Conservation (phyloP, 2,113 vertebrate genomes). For the Odocoileus virginianus region DNA sequence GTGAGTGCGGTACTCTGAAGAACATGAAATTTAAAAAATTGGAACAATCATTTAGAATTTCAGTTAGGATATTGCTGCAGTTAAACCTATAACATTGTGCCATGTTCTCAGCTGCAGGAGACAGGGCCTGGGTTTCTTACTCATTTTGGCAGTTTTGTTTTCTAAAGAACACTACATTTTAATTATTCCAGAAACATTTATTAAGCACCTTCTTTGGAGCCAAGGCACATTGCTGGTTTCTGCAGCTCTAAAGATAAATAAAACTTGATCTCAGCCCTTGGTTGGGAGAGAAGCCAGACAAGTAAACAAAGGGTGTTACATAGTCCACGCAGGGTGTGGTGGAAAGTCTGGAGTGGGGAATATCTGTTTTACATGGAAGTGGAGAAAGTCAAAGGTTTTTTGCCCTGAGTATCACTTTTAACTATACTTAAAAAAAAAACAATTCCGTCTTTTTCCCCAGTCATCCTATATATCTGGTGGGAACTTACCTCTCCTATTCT, state of each 20-base stretch:
- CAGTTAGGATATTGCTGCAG: slow-evolving; percentile 36
- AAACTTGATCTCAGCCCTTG: not conserved
- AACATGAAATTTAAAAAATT: slow-evolving; percentile 49
- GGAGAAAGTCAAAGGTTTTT: not conserved
- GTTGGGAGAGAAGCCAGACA: not conserved
- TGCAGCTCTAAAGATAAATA: slow-evolving; percentile 13
- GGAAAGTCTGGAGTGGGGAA: not conserved
- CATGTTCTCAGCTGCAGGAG: not conserved
- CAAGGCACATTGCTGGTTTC: not conserved
- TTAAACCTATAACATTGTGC: slow-evolving; percentile 8
- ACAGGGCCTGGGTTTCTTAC: not conserved
- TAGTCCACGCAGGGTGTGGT: not conserved
- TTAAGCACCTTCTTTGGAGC: not conserved
- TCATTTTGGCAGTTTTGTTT: not conserved
- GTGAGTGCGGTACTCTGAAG: not conserved
- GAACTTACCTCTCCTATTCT: not conserved
- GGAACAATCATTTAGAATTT: slow-evolving; percentile 41
- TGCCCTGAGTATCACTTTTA: not conserved
- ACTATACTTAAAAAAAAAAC: not conserved
- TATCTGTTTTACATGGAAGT: not conserved
- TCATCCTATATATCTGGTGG: not conserved
- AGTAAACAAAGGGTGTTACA: not conserved
- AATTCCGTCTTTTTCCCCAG: not conserved
- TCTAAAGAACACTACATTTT: slow-evolving; percentile 24
- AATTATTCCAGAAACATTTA: slow-evolving; percentile 20